phyloP scores from a whole-genome alignment of 2,797 vertebrate genomes.

The Muscicapa striata region DNA sequence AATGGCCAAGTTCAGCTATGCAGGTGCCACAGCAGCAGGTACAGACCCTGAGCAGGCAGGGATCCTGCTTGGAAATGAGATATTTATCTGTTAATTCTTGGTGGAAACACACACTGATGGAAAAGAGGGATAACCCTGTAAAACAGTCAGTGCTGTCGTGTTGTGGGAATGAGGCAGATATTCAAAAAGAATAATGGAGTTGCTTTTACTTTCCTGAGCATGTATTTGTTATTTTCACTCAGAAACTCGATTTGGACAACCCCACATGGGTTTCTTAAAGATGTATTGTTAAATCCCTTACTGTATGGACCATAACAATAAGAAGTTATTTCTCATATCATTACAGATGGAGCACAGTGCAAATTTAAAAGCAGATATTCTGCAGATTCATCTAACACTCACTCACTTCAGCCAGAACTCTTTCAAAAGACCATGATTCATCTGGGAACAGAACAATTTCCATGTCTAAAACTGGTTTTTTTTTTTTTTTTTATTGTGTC shows the following conservation, averaged over 20 bases:
- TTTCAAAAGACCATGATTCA: constrained; percentile 18
- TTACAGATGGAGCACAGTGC: not conserved
- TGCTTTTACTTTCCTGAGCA: not conserved
- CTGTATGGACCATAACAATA: not conserved
- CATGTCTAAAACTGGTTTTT: not conserved
- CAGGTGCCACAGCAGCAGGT: not conserved
- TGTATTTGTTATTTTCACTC: not conserved
- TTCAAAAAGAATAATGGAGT: not conserved
- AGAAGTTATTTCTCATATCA: not conserved
- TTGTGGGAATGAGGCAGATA: not conserved
- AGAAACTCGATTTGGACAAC: not conserved
- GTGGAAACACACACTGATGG: not conserved
- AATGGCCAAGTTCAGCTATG: not conserved
- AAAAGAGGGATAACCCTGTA: not conserved
- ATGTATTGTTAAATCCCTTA: not conserved
- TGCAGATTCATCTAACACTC: not conserved
- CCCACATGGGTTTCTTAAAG: not conserved
- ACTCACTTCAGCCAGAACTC: not conserved
- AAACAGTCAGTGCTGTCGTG: not conserved
- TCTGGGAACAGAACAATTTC: constrained; percentile 36
- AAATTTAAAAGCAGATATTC: not conserved
- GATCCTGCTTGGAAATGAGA: not conserved
- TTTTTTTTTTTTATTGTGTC: not conserved
- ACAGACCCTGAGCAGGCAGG: not conserved
- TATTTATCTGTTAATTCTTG: not conserved